Conservation (phyloP, 2,113 vertebrate species). For the Centropus unirufus region DNA sequence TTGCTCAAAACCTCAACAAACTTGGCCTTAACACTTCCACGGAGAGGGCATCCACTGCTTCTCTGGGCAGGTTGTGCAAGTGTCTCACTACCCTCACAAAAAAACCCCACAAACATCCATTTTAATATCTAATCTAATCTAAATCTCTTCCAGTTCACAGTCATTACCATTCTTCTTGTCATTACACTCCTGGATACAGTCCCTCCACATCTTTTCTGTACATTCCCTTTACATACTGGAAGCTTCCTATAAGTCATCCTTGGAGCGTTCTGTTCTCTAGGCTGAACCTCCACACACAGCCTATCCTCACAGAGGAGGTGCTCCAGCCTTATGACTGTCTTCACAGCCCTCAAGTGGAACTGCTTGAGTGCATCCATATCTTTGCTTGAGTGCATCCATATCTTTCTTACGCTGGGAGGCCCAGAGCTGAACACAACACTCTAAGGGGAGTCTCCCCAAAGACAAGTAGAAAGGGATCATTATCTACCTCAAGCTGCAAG, state of each 20-base stretch:
- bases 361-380: not conserved
- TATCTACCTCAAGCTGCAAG: too few species aligned
- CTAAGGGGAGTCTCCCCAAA: too few species aligned
- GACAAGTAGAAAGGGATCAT: not conserved
- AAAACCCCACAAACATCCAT: too few species aligned
- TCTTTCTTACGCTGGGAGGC: not conserved
- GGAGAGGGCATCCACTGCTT: not conserved
- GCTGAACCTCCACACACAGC: not conserved
- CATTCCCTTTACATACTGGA: too few species aligned
- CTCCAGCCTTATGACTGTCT: not conserved
- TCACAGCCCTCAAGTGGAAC: not conserved
- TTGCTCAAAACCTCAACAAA: too few species aligned
- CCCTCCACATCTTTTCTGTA: not conserved
- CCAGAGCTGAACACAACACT: too few species aligned
- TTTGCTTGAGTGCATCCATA: not conserved
- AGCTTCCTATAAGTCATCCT: not conserved
- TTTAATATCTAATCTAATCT: too few species aligned
- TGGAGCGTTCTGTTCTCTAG: not conserved
- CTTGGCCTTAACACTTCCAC: too few species aligned
- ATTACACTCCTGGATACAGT: not conserved
- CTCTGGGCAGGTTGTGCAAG: not conserved
- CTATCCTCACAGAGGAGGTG: not conserved
- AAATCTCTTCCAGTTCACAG: too few species aligned
- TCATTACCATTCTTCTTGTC: too few species aligned
- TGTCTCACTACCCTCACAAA: too few species aligned